Conservation (phyloP, 1,140 invertebrate genomes). For the Dolichoris vasculosae region DNA sequence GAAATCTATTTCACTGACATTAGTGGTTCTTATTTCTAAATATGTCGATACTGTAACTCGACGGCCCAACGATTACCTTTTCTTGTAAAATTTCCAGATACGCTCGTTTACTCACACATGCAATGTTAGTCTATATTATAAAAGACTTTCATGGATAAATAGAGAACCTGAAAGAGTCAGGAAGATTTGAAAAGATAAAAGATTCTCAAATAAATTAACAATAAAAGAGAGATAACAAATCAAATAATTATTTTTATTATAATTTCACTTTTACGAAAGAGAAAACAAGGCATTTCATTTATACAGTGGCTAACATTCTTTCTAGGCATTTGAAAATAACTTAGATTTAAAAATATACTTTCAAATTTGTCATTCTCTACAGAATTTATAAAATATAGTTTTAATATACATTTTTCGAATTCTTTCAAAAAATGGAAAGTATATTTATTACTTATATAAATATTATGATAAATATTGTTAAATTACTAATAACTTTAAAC, state of each 20-base stretch:
- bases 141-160: neutral
- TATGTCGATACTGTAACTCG: constrained; percentile 29
- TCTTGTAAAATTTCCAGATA: neutral
- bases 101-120: neutral
- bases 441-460: neutral
- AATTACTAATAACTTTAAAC: too few relatives aligned
- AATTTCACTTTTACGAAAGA: neutral
- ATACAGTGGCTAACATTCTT: neutral
- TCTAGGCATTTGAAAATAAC: neutral
- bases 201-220: neutral
- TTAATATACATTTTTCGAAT: neutral
- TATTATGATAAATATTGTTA: too few relatives aligned
- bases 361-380: neutral
- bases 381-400: neutral
- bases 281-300: neutral
- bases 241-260: too few relatives aligned
- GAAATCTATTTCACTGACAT: constrained; percentile 4
- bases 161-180: neutral
- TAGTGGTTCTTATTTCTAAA: constrained; percentile 18
- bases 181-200: neutral
- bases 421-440: neutral
- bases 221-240: neutral
- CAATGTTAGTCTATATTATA: neutral
- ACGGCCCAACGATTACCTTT: neutral
- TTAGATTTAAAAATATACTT: neutral